These are phyloP conservation scores for Lathronympha strigana DNA, from an alignment of 2,888 invertebrate species.

Conservation along the genomic window DNA sequence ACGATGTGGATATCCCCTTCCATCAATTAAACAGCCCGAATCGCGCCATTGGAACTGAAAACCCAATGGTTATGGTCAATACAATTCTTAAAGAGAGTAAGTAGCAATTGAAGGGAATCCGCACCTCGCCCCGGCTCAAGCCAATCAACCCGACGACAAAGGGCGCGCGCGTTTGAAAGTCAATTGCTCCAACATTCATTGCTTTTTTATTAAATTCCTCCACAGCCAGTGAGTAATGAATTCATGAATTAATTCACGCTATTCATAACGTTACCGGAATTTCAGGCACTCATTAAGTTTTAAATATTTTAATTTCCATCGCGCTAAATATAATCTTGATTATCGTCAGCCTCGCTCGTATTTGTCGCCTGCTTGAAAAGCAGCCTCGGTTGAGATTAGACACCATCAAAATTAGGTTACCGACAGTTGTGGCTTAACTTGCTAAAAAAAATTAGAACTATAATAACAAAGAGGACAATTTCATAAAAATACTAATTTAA, in stretches of 20 bases:
- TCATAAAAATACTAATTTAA: no score
- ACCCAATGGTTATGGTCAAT: background rate
- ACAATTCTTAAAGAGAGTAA: background rate
- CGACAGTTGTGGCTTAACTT: no score
- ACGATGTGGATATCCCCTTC: no score
- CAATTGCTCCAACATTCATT: conserved; percentile 37
- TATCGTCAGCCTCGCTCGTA: background rate
- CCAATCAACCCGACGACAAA: conserved; percentile 30
- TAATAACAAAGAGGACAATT: no score
- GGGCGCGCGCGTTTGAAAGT: conserved; percentile 36
- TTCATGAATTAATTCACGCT: conserved; percentile 36
- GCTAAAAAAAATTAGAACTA: no score
- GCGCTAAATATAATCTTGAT: background rate
- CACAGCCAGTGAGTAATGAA: conserved; percentile 27
- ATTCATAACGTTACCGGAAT: conserved; percentile 26
- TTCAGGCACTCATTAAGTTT: conserved; percentile 10
- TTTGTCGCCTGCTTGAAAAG: no score
- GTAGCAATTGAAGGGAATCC: background rate
- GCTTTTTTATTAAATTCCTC: conserved; percentile 35
- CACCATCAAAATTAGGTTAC: no score
- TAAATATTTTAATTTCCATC: conserved; percentile 1
- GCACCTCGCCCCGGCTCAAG: background rate
- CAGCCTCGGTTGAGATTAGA: no score
- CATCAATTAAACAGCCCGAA: no score
- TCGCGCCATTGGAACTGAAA: no score